These are phyloP conservation scores for Catotricha subobsoleta DNA, from an alignment of 2,888 invertebrate species.

Conservation along the genomic window DNA sequence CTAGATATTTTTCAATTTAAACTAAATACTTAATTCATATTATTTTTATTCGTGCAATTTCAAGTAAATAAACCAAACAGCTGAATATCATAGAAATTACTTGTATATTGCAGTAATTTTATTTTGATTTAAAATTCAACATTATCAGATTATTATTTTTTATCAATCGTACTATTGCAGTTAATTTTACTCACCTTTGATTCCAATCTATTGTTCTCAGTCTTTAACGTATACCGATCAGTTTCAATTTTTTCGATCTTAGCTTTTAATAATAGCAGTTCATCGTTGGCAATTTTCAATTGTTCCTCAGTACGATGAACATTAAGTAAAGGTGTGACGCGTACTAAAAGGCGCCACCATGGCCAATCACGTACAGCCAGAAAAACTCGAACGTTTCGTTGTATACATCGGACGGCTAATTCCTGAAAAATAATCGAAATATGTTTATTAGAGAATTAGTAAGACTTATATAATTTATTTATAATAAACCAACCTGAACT, in stretches of 20 bases:
- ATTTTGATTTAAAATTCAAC: too few species aligned
- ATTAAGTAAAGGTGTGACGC: slow-evolving; percentile 79
- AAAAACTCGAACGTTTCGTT: slow-evolving; percentile 84
- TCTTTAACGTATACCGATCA: slow-evolving; percentile 69
- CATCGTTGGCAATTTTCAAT: slow-evolving; percentile 65
- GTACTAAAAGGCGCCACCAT: slow-evolving; percentile 89
- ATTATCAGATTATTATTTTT: too few species aligned
- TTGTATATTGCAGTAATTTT: too few species aligned
- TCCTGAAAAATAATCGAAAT: slow-evolving; percentile 33
- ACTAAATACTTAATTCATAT: too few species aligned
- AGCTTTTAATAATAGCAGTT: slow-evolving; percentile 59
- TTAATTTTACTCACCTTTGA: slow-evolving; percentile 59
- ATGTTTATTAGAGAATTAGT: neutral
- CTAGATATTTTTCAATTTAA: too few species aligned
- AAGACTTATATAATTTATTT: neutral
- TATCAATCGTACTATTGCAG: too few species aligned
- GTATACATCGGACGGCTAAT: slow-evolving; percentile 78
- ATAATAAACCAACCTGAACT: slow-evolving; percentile 32
- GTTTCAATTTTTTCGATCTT: slow-evolving; percentile 77
- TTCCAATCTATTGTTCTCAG: slow-evolving; percentile 76
- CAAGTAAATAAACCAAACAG: too few species aligned
- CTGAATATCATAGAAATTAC: too few species aligned
- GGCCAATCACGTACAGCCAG: slow-evolving; percentile 87
- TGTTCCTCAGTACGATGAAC: slow-evolving; percentile 90
- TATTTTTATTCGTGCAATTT: too few species aligned